A percentile compares a stretch with the other conserved stretches of the same genome.
phyloP scores from a whole-genome alignment of 2,797 vertebrate species.

The Morelia viridis region DNA sequence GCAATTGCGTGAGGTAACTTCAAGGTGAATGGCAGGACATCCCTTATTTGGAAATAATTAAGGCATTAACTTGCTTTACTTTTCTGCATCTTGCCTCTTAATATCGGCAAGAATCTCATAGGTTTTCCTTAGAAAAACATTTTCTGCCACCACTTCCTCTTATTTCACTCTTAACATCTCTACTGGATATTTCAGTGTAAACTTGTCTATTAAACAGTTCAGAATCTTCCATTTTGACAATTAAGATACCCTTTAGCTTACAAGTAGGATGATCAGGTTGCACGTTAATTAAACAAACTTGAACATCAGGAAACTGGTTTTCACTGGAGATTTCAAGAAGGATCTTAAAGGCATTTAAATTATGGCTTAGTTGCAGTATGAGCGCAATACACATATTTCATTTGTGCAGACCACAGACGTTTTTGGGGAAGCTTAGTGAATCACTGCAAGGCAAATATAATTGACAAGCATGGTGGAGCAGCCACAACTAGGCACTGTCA shows the following conservation, averaged over 20 bases:
- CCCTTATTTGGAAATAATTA: conserved; percentile 73
- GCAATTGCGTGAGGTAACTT: conserved; percentile 89
- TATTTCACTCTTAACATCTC: background rate
- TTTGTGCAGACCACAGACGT: background rate
- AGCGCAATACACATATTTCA: background rate
- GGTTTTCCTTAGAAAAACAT: background rate
- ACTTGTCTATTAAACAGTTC: background rate
- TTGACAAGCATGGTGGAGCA: background rate
- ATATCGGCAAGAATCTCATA: background rate
- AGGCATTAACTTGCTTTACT: background rate
- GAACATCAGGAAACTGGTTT: background rate
- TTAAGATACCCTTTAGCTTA: background rate
- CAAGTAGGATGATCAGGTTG: background rate
- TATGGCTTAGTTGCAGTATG: background rate
- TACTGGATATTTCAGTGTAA: background rate
- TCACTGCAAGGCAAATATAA: background rate
- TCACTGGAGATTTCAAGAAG: background rate
- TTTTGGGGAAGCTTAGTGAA: background rate
- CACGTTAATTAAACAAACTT: background rate
- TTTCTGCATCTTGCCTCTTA: conserved; percentile 13
- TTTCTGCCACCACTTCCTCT: background rate
- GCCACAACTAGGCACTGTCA: background rate
- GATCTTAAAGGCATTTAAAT: background rate
- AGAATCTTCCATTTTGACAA: background rate
- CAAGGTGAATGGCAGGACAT: conserved; percentile 90